These are phyloP conservation scores for Orius laevigatus DNA, from an alignment of 1,140 invertebrate species.

Conservation along the genomic window DNA sequence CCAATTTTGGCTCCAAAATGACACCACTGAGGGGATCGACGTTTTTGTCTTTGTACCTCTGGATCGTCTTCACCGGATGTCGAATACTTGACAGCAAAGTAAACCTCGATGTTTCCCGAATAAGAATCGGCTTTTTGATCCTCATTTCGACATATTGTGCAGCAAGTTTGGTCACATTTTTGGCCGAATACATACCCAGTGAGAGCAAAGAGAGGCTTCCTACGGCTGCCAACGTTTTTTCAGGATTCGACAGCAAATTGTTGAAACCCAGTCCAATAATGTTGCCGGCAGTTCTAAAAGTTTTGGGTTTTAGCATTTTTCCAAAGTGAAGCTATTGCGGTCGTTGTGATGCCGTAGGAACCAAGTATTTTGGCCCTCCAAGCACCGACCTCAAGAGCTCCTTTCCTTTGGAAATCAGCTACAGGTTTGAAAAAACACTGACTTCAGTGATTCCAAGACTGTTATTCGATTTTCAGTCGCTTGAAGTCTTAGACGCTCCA, in stretches of 20 bases:
- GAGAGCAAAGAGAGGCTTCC: conserved; percentile 81
- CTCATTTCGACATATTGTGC: conserved; percentile 81
- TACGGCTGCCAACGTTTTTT: conserved; percentile 83
- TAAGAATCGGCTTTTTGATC: conserved; percentile 82
- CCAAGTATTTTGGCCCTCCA: too few relatives aligned
- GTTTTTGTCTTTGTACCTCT: conserved; percentile 50
- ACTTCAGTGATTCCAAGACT: conserved; percentile 91
- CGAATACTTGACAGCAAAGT: conserved; percentile 68
- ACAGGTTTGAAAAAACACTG: conserved; percentile 27
- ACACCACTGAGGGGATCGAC: conserved; percentile 84
- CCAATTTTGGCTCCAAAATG: conserved; percentile 75
- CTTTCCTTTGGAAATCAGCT: too few relatives aligned
- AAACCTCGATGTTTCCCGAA: conserved; percentile 91
- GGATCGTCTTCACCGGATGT: conserved; percentile 68
- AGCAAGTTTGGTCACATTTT: conserved; percentile 74
- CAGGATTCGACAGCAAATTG: conserved; percentile 81
- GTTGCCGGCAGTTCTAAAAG: conserved; percentile 68
- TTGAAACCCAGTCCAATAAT: conserved; percentile 79
- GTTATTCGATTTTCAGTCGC: conserved; percentile 83
- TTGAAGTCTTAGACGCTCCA: conserved; percentile 83
- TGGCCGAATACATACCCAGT: conserved; percentile 85
- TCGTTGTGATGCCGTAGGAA: too few relatives aligned
- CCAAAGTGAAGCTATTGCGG: too few relatives aligned
- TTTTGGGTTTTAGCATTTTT: too few relatives aligned
- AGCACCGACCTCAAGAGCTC: too few relatives aligned